Evolutionary conservation across 2,888 invertebrate genomes (phyloP), one percentile per base, ranked within the genome.

Genomic region (Lasioglossum pauxillum): DNA sequence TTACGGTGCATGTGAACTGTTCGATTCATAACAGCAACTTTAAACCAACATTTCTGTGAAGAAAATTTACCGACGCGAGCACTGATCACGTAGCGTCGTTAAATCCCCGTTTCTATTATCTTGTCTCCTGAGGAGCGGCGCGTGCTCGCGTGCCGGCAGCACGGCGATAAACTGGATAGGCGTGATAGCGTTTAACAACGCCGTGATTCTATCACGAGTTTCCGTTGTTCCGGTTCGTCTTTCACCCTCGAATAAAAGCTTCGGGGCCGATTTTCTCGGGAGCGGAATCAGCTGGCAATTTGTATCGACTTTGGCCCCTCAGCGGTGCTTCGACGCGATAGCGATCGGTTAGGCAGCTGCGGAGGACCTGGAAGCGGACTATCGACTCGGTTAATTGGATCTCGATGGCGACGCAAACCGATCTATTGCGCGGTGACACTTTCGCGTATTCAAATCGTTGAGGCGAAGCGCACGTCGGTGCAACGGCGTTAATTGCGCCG

Each of bases 401-500:
- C 86, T 76, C 81, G 80, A 86, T 78, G 46, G 41, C 75, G 72
- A 7, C 46, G 60, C 53, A 16, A 60, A 19, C 14, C 60, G 27
- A 60, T 60, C 27, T 53, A 49, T 49, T 19, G 49, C 49, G 60
- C 8, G 3, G 35, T 35, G 80, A 84, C 85, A 81, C 77, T 83
- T 74, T 84, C 64, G 53, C 67, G 72, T 53, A 82, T 82, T 82
- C 7, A 75, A 69, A 78, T 73, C 16, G 69, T n/a, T 16, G 49
- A 78, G 31, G 53, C 73, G 71, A 23, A 67, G 60, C 27, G 27
- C 7, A 16, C 60, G 27, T 71, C 57, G 57, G 23, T 31, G 57
- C 69, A 79, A 78, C 74, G 35, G 82, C 82, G 84, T 90, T 90
- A 90, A 90, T 90, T 88, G 84, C 77, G 0, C 78, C 46, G 74